These are phyloP conservation scores for Oceanites oceanicus DNA, from an alignment of 2,113 vertebrate genomes.

Conservation along the genomic window DNA sequence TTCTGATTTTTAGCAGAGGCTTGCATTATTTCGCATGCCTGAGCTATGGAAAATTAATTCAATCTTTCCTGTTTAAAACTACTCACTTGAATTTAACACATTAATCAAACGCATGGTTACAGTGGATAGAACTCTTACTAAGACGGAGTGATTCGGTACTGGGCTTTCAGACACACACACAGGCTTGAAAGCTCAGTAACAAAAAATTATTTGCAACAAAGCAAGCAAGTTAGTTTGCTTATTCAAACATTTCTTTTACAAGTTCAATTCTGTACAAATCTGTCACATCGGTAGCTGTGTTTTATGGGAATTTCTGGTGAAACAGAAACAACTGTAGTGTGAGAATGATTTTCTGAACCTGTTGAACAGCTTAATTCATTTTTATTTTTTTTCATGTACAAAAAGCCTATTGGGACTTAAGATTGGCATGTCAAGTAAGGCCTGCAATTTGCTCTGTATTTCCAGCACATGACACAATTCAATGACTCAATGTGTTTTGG, in stretches of 20 bases:
- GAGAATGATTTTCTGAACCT: not conserved
- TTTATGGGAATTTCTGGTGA: not conserved
- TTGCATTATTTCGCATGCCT: not conserved
- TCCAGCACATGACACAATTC: not conserved
- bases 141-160: not conserved
- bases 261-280: not conserved
- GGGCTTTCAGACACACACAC: not conserved
- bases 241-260: not conserved
- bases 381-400: not conserved
- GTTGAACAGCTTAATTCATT: not conserved
- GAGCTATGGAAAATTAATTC: not conserved
- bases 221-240: not conserved
- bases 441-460: not conserved
- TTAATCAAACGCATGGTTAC: not conserved
- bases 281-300: not conserved
- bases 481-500: not conserved
- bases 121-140: not conserved
- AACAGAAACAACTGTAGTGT: not conserved
- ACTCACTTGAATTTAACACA: not conserved
- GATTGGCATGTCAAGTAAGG: not conserved
- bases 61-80: not conserved
- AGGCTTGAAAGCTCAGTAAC: not conserved
- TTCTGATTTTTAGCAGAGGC: not conserved
- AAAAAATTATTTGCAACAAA: not conserved
- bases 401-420: not conserved